phyloP scores from a whole-genome alignment of 2,113 vertebrate species.

The Ammospiza nelsoni region DNA sequence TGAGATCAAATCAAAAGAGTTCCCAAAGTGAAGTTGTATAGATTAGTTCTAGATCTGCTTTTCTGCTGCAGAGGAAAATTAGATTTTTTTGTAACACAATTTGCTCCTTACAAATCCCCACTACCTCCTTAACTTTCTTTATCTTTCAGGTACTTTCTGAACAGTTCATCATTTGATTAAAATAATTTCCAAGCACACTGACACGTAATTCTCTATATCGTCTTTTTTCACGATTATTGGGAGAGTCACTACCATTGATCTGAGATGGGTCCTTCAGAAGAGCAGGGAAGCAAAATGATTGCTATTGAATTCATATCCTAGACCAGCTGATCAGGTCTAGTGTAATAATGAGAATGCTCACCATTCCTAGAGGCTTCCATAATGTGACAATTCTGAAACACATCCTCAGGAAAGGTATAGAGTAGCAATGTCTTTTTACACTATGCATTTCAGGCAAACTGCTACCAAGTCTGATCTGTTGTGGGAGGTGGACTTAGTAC shows the following conservation, averaged over 20 bases:
- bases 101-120: not conserved
- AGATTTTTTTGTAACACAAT: not conserved
- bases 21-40: not conserved
- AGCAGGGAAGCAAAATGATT: not conserved
- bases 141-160: not conserved
- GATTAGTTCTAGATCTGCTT: not conserved
- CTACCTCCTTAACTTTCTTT: not conserved
- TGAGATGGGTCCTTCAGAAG: not conserved
- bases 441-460: not conserved
- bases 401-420: not conserved
- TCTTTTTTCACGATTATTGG: not conserved
- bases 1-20: not conserved
- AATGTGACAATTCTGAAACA: not conserved
- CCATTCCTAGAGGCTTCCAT: not conserved
- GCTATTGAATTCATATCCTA: not conserved
- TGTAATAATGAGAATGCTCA: not conserved
- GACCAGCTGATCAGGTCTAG: not conserved
- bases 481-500: not conserved
- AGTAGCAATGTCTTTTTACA: not conserved
- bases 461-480: not conserved
- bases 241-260: not conserved
- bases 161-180: not conserved
- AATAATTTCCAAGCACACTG: not conserved
- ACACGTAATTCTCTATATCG: not conserved
- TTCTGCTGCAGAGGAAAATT: slow-evolving; percentile 1